Percentiles rank a stretch among this genome's conserved stretches.
Conservation (phyloP, 2,797 vertebrate species). For the Apodemus agrarius region DNA sequence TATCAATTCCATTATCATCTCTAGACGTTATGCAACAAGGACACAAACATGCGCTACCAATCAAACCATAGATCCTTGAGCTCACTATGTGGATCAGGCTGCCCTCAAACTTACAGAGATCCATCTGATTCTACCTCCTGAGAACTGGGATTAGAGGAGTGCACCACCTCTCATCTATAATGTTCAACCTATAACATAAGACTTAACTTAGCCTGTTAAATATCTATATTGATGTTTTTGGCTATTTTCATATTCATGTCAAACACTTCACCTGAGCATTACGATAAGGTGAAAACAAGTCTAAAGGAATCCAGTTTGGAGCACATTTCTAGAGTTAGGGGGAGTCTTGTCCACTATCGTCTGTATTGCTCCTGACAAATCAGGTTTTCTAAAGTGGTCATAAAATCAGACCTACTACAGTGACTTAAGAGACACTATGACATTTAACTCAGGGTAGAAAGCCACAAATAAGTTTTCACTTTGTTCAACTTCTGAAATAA, state of each 20-base stretch:
- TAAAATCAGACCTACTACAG: neutral
- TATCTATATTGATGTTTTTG: neutral
- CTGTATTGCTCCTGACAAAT: neutral
- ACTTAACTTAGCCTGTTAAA: neutral
- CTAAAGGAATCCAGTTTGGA: neutral
- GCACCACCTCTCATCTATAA: neutral
- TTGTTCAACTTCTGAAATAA: constrained; percentile 37
- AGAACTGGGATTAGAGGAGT: neutral
- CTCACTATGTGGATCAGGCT: neutral
- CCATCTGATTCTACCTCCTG: neutral
- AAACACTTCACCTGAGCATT: neutral
- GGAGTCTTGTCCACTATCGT: neutral
- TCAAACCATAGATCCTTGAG: neutral
- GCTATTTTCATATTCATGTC: neutral
- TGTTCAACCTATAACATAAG: neutral
- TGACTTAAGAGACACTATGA: neutral
- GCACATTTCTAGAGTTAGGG: neutral
- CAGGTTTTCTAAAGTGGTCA: neutral
- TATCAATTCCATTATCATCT: neutral
- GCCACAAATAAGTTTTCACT: constrained; percentile 8
- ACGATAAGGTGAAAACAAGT: neutral
- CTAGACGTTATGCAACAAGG: neutral
- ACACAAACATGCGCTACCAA: neutral
- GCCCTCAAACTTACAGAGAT: neutral
- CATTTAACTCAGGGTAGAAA: neutral